Evolutionary conservation across 2,113 vertebrate genomes (phyloP).

Genomic region (Chroicocephalus ridibundus): DNA sequence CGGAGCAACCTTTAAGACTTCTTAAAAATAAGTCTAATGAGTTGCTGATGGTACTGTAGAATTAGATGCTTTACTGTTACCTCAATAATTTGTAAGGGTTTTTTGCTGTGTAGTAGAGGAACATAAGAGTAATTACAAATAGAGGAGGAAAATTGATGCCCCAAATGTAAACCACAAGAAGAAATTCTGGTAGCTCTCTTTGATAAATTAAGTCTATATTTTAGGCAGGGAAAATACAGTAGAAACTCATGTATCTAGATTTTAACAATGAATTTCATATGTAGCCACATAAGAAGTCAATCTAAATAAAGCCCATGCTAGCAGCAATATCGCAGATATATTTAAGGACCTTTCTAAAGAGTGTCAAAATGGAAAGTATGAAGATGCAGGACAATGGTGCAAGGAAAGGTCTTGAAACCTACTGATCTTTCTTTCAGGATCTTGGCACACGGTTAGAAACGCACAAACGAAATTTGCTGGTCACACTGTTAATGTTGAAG

Average conservation of each 20-base stretch:
- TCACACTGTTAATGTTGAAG: not conserved
- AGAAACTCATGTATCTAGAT: not conserved
- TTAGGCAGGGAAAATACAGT: not conserved
- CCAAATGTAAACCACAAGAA: not conserved
- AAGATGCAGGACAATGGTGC: not conserved
- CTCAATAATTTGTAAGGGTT: not conserved
- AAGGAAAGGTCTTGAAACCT: not conserved
- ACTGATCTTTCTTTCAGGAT: not conserved
- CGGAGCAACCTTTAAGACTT: not conserved
- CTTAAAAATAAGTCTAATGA: not conserved
- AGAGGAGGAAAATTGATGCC: not conserved
- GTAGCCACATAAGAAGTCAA: not conserved
- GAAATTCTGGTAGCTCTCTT: not conserved
- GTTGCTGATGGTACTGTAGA: not conserved
- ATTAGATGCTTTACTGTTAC: not conserved
- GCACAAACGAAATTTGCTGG: conserved; percentile 34
- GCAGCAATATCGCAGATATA: not conserved
- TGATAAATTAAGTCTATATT: not conserved
- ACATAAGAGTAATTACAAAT: not conserved
- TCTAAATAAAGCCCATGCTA: not conserved
- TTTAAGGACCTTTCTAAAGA: not conserved
- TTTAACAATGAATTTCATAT: not conserved
- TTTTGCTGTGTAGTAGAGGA: not conserved
- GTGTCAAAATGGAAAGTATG: not conserved
- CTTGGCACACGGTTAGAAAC: not conserved